Evolutionary conservation across 2,888 invertebrate species (phyloP), one percentile per base, ranked within the genome.

Genomic region (Ptychoptera albimana): DNA sequence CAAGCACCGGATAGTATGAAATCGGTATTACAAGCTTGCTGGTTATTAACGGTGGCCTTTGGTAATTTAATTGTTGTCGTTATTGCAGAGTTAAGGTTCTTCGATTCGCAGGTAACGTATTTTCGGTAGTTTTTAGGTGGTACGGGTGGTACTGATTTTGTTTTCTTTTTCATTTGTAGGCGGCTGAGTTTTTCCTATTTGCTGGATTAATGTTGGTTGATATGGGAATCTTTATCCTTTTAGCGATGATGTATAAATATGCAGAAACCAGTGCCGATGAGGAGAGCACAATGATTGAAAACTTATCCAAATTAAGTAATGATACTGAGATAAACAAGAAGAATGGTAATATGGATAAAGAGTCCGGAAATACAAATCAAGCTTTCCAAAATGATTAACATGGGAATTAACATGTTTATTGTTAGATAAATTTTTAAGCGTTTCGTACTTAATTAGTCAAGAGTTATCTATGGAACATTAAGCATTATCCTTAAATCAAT

Each of bases 1-100:
- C 91, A 89, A 71, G 89, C 96, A 0, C 93, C 96, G 0, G 60
- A 72, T 6, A 81, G 79, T 50, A 94, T 98, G 94, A 97, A 96
- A 64, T 88, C 94, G 0, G 82, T 98, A 0, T 64, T 97, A 41
- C 85, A 86, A 61, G 91, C 96, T 0, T 77, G 81, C 11, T 97
- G 94, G 89, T 70, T 94, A 11, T 67, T 97, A 43, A 92, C 94
- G 0, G 87, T 87, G 0, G 91, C 94, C 1, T 74, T 94, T 55
- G 97, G 97, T 37, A 96, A 96, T 64, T 67, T 96, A 31, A 77
- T 98, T 45, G 94, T 96, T 1, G 82, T 93, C 31, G 73, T 92
- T 43, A 57, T 59, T 30, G 60, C 63, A 1, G 57, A 63, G 47
- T 35, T 59, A 2, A 58, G 59, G 48, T 54, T 63, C 46, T 58